phyloP scores from a whole-genome alignment of 92 coral and sea anemone genomes.

The Diadumene lineata region DNA sequence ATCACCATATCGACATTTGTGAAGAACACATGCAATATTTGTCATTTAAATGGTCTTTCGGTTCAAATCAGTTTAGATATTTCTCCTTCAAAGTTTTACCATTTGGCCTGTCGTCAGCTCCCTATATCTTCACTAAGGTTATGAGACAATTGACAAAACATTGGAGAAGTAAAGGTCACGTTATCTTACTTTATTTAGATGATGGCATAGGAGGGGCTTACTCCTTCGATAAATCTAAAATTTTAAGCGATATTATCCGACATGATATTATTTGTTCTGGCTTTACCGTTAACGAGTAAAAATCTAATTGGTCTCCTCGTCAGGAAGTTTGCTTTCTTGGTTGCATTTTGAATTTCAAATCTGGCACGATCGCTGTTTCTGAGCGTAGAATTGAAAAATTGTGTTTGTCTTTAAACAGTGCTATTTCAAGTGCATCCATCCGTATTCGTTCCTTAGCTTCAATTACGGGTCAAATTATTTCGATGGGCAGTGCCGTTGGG shows the following conservation, averaged over 20 bases:
- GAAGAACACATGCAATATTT: conserved; percentile 43
- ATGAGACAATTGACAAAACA: conserved; percentile 38
- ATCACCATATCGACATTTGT: conserved; percentile 55
- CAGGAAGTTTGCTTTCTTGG: conserved; percentile 32
- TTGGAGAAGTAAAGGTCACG: conserved; percentile 34
- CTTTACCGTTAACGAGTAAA: conserved; percentile 43
- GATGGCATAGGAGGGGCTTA: conserved; percentile 49
- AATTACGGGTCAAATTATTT: conserved; percentile 41
- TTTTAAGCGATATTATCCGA: conserved; percentile 30
- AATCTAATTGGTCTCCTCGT: conserved; percentile 42
- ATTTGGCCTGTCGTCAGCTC: conserved; percentile 30
- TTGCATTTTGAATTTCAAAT: conserved; percentile 18
- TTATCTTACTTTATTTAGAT: conserved; percentile 31
- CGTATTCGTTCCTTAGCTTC: conserved; percentile 16
- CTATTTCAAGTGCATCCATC: not conserved
- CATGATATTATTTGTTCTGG: conserved; percentile 42
- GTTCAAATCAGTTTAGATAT: conserved; percentile 21
- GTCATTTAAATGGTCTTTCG: conserved; percentile 48
- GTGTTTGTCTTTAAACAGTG: not conserved
- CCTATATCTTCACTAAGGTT: conserved; percentile 38
- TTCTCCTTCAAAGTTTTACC: conserved; percentile 31
- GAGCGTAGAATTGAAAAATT: conserved; percentile 20
- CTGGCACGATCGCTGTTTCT: conserved; percentile 25
- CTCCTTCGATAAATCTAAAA: conserved; percentile 22
- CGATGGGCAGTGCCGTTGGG: conserved; percentile 31